A percentile compares a stretch with the other conserved stretches of the same genome.
These are phyloP conservation scores for Pemphigus obesinymphae DNA, from an alignment of 1,140 invertebrate species.

Conservation along the genomic window DNA sequence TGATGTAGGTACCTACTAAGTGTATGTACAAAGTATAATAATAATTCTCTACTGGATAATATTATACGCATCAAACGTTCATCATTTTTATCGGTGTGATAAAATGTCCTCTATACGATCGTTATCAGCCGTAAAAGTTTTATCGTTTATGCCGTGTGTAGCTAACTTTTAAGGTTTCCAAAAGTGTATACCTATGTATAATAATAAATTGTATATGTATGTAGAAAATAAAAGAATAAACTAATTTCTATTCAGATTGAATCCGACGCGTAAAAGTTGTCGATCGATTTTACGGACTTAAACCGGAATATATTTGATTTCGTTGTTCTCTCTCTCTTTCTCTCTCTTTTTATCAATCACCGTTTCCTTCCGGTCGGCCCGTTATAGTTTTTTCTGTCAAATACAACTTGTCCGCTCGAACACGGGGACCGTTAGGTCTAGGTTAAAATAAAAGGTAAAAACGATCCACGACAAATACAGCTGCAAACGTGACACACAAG, in stretches of 20 bases:
- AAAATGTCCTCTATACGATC: neutral
- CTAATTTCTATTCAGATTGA: constrained; percentile 5
- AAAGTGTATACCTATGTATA: neutral
- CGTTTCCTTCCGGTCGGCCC: neutral
- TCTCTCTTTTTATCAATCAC: neutral
- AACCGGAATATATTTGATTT: neutral
- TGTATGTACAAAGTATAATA: too few species aligned
- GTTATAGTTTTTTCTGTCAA: neutral
- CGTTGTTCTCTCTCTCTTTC: neutral
- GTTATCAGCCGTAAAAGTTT: constrained; percentile 22
- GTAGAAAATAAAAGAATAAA: constrained; percentile 1
- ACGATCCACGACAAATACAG: constrained; percentile 1
- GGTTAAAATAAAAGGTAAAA: constrained; percentile 16
- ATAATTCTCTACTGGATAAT: too few species aligned
- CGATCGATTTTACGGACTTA: neutral
- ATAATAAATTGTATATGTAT: neutral
- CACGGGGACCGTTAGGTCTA: too few species aligned
- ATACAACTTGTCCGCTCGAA: neutral
- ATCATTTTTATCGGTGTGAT: too few species aligned
- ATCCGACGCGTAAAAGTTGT: neutral
- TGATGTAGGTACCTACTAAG: too few species aligned
- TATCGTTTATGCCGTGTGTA: neutral
- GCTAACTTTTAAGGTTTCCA: neutral
- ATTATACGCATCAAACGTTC: too few species aligned
- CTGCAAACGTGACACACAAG: constrained; percentile 7